These are phyloP conservation scores for Adelosebastes latens DNA, from an alignment of 2,797 vertebrate species.

Conservation along the genomic window DNA sequence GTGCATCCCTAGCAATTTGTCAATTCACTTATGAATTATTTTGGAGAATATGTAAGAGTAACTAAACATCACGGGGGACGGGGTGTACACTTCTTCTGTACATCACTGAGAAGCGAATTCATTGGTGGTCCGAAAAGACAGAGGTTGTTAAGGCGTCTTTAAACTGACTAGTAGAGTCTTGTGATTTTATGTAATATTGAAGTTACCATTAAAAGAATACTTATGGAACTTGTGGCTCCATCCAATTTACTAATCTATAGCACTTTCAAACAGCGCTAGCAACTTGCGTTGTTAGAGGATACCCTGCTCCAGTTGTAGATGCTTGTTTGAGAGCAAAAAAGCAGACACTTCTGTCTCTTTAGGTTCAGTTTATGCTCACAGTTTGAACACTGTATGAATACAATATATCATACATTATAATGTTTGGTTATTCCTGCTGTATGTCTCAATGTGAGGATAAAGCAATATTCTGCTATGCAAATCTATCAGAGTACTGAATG, in stretches of 20 bases:
- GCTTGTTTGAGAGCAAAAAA: conserved; percentile 20
- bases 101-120: no score
- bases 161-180: background rate
- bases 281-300: background rate
- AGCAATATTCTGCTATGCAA: background rate
- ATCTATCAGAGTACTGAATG: background rate
- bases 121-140: no score
- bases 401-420: background rate
- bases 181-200: background rate
- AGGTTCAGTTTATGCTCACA: conserved; percentile 1
- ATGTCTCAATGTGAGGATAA: background rate
- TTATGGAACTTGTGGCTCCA: background rate
- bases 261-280: background rate
- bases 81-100: no score
- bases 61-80: background rate
- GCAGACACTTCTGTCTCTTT: background rate
- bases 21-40: background rate
- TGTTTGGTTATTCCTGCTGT: background rate
- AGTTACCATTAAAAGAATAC: background rate
- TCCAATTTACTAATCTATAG: background rate
- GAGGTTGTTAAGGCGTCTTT: background rate
- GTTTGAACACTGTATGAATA: background rate
- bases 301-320: conserved; percentile 7
- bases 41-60: background rate
- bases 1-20: no score